Base-by-base conservation (phyloP, 2,888 invertebrate species). In the Eupithecia dodoneata region DNA sequence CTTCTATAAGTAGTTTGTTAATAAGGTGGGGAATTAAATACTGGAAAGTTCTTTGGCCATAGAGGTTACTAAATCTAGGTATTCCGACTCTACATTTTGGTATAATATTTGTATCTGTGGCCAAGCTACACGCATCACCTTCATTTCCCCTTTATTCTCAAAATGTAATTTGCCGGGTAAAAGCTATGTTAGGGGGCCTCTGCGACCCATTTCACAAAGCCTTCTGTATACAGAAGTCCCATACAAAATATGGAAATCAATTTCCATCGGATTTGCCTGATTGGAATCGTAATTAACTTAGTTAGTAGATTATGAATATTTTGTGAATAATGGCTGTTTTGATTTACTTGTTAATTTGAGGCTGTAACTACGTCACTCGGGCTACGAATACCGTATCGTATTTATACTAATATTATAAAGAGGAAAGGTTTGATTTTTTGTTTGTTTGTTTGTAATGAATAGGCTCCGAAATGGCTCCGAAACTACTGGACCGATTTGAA, bases 211-310 rank as follows among this genome's bases (percentile, higher is more conserved):
- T 76, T 76, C 72, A 66, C 52, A 71, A 70, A 72, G 71, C 63
- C 71, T 73, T 63, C 66, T 42, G 73, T 73, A 76, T 74, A 78
- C 78, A 76, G 13, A 71, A 69, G 63, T 13, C 67, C 63, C 74
- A 69, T 72, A 72, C 76, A 72, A 78, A 78, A 78, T 76, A 74
- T 78, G 78, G 70, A 78, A 74, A 76, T 78, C 76, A 78, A 78
- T 78, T 76, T 78, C 71, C 74, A 74, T 69, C 59, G 74, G 74
- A 70, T 74, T 76, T 72, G 3, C 63, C 76, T 78, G 78, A 78
- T 78, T 78, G 78, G 78, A 69, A 77, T 41, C 44, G 72, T 69
- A 65, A 74, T 74, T 76, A 76, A 72, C 52, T 76, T 74, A 69
- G 73, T 73, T 76, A 72, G 72, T 74, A 69, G 73, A 75, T 76